Evolutionary conservation across 2,113 vertebrate genomes (phyloP).

Genomic region (Perca flavescens): DNA sequence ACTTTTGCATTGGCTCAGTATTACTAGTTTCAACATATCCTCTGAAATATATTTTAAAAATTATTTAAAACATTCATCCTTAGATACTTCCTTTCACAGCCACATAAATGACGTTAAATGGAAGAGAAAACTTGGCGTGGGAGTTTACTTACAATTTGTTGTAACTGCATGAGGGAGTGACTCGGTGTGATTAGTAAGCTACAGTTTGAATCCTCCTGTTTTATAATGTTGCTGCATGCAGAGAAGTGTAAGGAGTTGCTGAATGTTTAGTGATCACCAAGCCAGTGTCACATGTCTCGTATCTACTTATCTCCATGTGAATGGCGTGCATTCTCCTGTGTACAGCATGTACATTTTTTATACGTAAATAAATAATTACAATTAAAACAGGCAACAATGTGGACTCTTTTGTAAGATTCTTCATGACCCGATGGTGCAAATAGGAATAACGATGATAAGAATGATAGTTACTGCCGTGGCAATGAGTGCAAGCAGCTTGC

Average conservation of each 20-base stretch:
- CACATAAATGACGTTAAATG: conserved; percentile 19
- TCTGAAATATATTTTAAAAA: conserved; percentile 8
- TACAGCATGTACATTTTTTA: conserved; percentile 12
- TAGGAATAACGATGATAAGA: conserved; percentile 92
- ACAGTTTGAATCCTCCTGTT: conserved; percentile 15
- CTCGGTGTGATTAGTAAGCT: conserved; percentile 6
- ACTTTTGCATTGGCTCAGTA: conserved; percentile 60
- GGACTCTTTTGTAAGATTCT: conserved; percentile 3
- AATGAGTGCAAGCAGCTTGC: conserved; percentile 91
- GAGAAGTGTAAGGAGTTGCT: conserved; percentile 28
- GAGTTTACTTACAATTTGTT: conserved; percentile 16
- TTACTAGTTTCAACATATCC: conserved; percentile 32
- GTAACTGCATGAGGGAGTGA: conserved; percentile 12
- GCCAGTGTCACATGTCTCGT: conserved; percentile 6
- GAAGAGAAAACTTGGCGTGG: not conserved
- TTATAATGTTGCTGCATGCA: conserved; percentile 57
- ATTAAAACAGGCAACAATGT: conserved; percentile 13
- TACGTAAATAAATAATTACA: conserved; percentile 15
- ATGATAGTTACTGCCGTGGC: conserved; percentile 86
- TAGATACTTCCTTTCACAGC: conserved; percentile 4
- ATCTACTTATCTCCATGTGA: conserved; percentile 12
- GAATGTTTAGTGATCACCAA: conserved; percentile 9
- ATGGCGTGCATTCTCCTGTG: conserved; percentile 24
- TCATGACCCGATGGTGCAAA: conserved; percentile 92
- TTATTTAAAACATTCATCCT: conserved; percentile 9